Base-by-base conservation (phyloP, 2,113 vertebrate species). In the Phrynosoma platyrhinos region DNA sequence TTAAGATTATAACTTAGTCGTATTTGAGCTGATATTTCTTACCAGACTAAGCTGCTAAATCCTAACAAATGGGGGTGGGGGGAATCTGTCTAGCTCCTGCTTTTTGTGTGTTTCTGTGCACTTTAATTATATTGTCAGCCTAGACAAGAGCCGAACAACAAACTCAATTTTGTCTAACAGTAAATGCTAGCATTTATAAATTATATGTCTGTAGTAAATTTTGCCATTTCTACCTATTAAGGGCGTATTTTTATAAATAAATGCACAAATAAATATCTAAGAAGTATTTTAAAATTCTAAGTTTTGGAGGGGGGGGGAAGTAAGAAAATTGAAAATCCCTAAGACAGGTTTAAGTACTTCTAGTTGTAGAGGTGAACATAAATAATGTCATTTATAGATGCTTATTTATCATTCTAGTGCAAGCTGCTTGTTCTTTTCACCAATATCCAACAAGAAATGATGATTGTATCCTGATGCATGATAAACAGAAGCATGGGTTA, bases 401-500 rank as follows among this genome's bases (percentile, higher is more conserved):
- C 62, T 91, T 87, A 55, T 89, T 66, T 76, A 69, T 92, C 89
- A 36, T 87, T 93, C 62, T 30, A 16, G 85, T 68, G 40, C 91
- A 93, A 69, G 21, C 83, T 89, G 91, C 92, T 95, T 95, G 66
- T 94, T 92, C 75, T 92, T 88, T 94, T 93, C 82, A 88, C 18
- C 92, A 91, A 88, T 91, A 90, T 88, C 78, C 90, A 90, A 75
- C 84, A 93, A 91, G 30, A 82, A 88, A 95, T 93, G 88, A 75
- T 93, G 94, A 87, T 86, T 83, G 87, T 90, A 94, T 94, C 91
- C 47, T 76, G 85, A 1, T 86, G 96, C 96, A 96, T 96, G 96
- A 88, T 79, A 87, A 0, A 40, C 42, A 86, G 36, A 93, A 91
- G 95, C 96, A 95, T 94, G 94, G 89, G 78, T 91, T 95, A 14